Percentiles rank a stretch among this genome's conserved stretches.
Conservation (phyloP, 2,888 invertebrate genomes). For the Mylabris sibirica region DNA sequence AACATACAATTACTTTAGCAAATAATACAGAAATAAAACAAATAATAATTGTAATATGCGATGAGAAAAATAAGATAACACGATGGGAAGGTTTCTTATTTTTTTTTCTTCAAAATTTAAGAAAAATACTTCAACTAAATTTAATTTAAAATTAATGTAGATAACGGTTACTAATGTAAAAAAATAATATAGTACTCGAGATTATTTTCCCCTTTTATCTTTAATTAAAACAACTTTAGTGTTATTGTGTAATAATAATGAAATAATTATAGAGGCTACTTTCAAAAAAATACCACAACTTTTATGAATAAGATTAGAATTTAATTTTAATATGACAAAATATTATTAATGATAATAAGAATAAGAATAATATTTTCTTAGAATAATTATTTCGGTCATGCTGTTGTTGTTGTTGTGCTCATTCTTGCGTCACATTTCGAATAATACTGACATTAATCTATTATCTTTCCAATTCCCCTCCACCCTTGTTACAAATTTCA, state of each 20-base stretch:
- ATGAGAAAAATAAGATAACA: neutral
- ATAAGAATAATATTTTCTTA: slow-evolving; percentile 1
- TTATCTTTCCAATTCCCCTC: neutral
- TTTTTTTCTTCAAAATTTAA: neutral
- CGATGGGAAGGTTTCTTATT: neutral
- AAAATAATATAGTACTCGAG: neutral
- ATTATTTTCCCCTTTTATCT: neutral
- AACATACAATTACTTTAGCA: neutral
- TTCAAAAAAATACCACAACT: neutral
- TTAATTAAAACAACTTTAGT: neutral
- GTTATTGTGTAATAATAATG: neutral
- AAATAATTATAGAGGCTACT: neutral
- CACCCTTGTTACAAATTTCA: neutral
- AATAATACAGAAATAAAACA: neutral
- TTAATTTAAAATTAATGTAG: no score
- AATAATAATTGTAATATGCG: neutral
- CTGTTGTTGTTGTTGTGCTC: slow-evolving; percentile 8
- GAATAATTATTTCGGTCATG: slow-evolving; percentile 5
- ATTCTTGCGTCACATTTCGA: slow-evolving; percentile 7
- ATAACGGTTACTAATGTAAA: slow-evolving; percentile 6
- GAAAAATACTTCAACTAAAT: no score
- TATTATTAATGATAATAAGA: neutral
- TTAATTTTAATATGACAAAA: neutral
- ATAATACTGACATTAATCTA: slow-evolving; percentile 6
- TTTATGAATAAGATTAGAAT: neutral